Evolutionary conservation across 2,113 vertebrate species (phyloP).

Genomic region (Struthidea cinerea): DNA sequence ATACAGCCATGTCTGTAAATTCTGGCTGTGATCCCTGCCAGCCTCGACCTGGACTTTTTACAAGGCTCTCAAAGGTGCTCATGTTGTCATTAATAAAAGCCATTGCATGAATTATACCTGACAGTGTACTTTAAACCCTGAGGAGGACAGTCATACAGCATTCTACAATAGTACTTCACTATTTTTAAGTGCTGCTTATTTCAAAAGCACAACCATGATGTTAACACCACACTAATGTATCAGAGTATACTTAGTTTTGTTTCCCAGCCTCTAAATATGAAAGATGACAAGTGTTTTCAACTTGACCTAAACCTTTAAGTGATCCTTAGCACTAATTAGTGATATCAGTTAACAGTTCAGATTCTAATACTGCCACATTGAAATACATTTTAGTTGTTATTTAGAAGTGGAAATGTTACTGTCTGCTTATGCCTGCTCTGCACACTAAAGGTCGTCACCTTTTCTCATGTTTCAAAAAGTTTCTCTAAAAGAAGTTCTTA

Average conservation of each 20-base stretch:
- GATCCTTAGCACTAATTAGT: not conserved
- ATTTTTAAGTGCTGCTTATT: not conserved
- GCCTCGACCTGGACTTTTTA: not conserved
- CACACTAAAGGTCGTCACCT: not conserved
- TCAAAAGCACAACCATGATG: not conserved
- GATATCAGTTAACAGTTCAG: not conserved
- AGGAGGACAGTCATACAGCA: not conserved
- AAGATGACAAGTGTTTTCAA: not conserved
- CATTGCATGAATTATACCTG: not conserved
- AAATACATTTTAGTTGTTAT: not conserved
- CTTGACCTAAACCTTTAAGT: not conserved
- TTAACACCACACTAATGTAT: not conserved
- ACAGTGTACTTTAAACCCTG: not conserved
- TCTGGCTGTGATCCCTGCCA: not conserved
- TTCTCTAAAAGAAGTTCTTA: not conserved
- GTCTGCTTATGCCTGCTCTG: not conserved
- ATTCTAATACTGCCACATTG: not conserved
- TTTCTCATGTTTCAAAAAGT: not conserved
- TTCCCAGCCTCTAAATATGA: not conserved
- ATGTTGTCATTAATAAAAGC: not conserved
- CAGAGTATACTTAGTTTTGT: not conserved
- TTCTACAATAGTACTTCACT: not conserved
- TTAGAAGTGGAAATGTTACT: not conserved
- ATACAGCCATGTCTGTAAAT: not conserved
- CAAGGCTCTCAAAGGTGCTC: not conserved